A percentile compares a stretch with the other conserved stretches of the same genome.
Conservation (phyloP, 64 coral and sea anemone species). For the Catalaphyllia jardinei region DNA sequence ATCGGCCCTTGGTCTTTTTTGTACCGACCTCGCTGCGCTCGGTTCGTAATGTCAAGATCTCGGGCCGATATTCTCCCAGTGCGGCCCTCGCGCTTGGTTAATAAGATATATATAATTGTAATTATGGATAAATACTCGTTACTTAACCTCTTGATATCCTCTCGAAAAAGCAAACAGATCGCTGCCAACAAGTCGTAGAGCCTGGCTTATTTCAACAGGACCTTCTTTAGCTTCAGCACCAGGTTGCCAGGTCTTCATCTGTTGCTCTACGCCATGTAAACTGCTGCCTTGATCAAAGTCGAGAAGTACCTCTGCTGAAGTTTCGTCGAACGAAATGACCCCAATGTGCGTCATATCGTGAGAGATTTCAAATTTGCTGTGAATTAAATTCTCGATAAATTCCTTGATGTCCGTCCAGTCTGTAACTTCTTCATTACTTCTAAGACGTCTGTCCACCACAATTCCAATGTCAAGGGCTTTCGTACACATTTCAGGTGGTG, state of each 20-base stretch:
- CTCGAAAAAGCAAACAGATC: neutral
- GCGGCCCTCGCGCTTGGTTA: no score
- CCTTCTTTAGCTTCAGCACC: neutral
- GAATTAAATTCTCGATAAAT: neutral
- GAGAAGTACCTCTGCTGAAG: neutral
- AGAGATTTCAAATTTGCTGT: neutral
- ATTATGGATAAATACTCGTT: neutral
- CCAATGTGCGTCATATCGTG: conserved; percentile 6
- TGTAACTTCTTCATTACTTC: no score
- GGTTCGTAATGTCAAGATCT: no score
- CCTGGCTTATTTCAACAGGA: neutral
- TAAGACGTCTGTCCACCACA: neutral
- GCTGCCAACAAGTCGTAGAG: neutral
- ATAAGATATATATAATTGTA: no score
- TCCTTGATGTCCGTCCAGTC: neutral
- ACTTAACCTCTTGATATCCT: neutral
- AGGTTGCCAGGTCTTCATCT: neutral
- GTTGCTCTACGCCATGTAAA: neutral
- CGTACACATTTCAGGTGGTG: neutral
- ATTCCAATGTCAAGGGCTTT: neutral
- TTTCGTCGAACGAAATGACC: neutral
- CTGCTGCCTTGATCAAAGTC: neutral
- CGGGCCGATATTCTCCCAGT: no score
- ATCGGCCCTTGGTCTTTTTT: no score
- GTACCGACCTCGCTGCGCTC: no score